Percentiles rank a stretch among this genome's conserved stretches.
Evolutionary conservation across 2,888 invertebrate genomes (phyloP).

Genomic region (Alviniconcha strummeri): DNA sequence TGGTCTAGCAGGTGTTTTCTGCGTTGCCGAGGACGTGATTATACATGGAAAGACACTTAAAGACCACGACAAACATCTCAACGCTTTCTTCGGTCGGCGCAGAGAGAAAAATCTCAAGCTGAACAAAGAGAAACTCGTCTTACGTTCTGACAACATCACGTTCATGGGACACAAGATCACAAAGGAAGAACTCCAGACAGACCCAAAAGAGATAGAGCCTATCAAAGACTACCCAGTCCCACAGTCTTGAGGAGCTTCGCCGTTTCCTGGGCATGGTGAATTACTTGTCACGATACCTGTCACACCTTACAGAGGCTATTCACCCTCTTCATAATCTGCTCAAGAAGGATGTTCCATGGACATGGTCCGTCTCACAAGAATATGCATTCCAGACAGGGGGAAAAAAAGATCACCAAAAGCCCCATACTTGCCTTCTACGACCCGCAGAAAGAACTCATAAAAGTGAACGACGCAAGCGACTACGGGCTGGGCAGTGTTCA

Average conservation of each 20-base stretch:
- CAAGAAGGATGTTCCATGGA: constrained; percentile 42
- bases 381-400: constrained; percentile 44
- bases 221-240: constrained; percentile 41
- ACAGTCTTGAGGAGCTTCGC: constrained; percentile 34
- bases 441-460: constrained; percentile 26
- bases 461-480: constrained; percentile 47
- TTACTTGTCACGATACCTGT: no score
- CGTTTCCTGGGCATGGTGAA: constrained; percentile 46
- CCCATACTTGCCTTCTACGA: constrained; percentile 46
- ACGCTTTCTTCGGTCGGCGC: constrained; percentile 39
- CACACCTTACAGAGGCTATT: constrained; percentile 33
- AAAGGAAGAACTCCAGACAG: constrained; percentile 37
- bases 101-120: constrained; percentile 38
- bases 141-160: constrained; percentile 26
- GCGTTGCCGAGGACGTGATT: constrained; percentile 43
- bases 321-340: constrained; percentile 40
- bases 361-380: constrained; percentile 44
- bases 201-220: constrained; percentile 43
- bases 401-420: constrained; percentile 30
- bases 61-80: constrained; percentile 39
- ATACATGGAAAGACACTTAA: constrained; percentile 37
- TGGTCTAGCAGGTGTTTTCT: constrained; percentile 42
- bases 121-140: constrained; percentile 37
- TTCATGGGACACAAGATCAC: constrained; percentile 44
- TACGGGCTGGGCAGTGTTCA: constrained; percentile 48